Conservation (phyloP, 92 coral and sea anemone genomes). For the Pocillopora grandis region DNA sequence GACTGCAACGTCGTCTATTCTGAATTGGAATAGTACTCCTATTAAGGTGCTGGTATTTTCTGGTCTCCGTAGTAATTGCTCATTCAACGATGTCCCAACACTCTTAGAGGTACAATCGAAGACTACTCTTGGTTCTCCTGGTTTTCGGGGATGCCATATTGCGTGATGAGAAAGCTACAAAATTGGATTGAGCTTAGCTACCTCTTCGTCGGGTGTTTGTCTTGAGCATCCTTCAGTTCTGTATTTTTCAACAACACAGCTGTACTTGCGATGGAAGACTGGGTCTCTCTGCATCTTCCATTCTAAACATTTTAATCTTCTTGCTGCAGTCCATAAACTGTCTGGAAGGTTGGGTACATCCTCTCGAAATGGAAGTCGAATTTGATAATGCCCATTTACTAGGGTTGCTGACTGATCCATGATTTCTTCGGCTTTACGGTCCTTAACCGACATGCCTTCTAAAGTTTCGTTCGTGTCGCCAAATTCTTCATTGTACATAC, state of each 20-base stretch:
- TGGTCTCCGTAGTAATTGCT: slow-evolving; percentile 63
- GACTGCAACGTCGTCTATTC: slow-evolving; percentile 62
- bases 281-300: too few species aligned
- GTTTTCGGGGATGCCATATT: slow-evolving; percentile 73
- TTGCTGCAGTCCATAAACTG: too few species aligned
- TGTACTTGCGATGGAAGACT: too few species aligned
- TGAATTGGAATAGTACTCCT: slow-evolving; percentile 60
- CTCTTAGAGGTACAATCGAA: slow-evolving; percentile 69
- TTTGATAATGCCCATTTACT: slow-evolving; percentile 72
- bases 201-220: slow-evolving; percentile 50
- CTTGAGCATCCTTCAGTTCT: slow-evolving; percentile 62
- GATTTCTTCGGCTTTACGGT: slow-evolving; percentile 51
- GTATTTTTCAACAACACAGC: background rate
- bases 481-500: slow-evolving; percentile 9
- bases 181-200: slow-evolving; percentile 51
- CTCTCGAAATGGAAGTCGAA: too few species aligned
- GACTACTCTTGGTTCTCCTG: slow-evolving; percentile 71
- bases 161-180: slow-evolving; percentile 83
- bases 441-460: slow-evolving; percentile 55
- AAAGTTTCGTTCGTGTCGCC: slow-evolving; percentile 15
- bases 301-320: too few species aligned
- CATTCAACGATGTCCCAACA: slow-evolving; percentile 62
- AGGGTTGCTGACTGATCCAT: slow-evolving; percentile 66
- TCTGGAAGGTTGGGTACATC: too few species aligned
- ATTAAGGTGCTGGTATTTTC: slow-evolving; percentile 67